phyloP scores from a whole-genome alignment of 1,140 invertebrate species.

The Aleiodes sp. region DNA sequence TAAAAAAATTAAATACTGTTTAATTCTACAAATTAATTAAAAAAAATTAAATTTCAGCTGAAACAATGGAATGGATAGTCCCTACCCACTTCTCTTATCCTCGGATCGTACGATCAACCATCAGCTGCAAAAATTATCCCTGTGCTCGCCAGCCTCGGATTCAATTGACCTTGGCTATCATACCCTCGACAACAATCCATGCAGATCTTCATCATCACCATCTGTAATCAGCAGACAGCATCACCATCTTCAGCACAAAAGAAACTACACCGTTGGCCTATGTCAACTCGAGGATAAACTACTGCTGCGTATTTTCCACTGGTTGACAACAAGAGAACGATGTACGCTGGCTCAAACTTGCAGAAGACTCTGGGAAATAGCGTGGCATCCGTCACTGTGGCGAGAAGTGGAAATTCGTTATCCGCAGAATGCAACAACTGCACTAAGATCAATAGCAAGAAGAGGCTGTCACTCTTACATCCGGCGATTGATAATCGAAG shows the following conservation, averaged over 20 bases:
- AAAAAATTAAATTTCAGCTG: slow-evolving; percentile 42
- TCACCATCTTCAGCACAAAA: not conserved
- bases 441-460: slow-evolving; percentile 67
- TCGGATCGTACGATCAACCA: slow-evolving; percentile 46
- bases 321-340: slow-evolving; percentile 80
- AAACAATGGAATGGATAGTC: slow-evolving; percentile 63
- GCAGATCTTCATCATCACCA: slow-evolving; percentile 47
- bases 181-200: slow-evolving; percentile 59
- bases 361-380: slow-evolving; percentile 81
- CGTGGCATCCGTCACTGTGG: slow-evolving; percentile 84
- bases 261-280: slow-evolving; percentile 42
- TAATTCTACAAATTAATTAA: not conserved
- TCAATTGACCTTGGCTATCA: slow-evolving; percentile 60
- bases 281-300: slow-evolving; percentile 66
- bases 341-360: slow-evolving; percentile 84
- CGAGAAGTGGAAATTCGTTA: slow-evolving; percentile 73
- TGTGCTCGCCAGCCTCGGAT: slow-evolving; percentile 51
- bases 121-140: slow-evolving; percentile 47
- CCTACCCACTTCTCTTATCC: slow-evolving; percentile 51
- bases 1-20: slow-evolving; percentile 8
- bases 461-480: slow-evolving; percentile 66
- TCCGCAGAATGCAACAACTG: slow-evolving; percentile 69
- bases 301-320: slow-evolving; percentile 74
- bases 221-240: slow-evolving; percentile 34
- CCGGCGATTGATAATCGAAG: slow-evolving; percentile 76